Evolutionary conservation across 2,113 vertebrate genomes (phyloP), one percentile per base, ranked within the genome.

Genomic region (Phalacrocorax aristotelis): DNA sequence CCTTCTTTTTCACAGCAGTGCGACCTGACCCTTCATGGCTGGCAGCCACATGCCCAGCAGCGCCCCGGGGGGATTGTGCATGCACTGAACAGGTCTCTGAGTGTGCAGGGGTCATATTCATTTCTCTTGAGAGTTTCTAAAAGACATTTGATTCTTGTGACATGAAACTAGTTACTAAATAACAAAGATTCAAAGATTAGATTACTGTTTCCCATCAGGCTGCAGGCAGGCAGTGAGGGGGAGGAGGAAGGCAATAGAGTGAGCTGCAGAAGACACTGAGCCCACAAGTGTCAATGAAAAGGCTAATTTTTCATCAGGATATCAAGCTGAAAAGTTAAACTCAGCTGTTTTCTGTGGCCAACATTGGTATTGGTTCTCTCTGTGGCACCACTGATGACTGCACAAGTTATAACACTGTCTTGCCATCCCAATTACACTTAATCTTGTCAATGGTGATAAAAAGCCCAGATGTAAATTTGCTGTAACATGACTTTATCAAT

Each of bases 161-260:
- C 84, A 75, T 64, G 62, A 94, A 95, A 48, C 68, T 68, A 87
- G 95, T 97, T 97, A 97, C 58, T 96, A 90, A 98, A 96, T 93
- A 97, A 98, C 91, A 91, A 87, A 93, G 58, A 96, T 94, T 77
- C 58, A 78, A 89, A 94, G 92, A 87, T 93, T 62, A 54, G 40
- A 42, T 54, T 88, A 85, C 51, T 0, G 0, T 70, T 88, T 92
- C 86, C 93, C 75, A 83, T 38, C 18, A 71, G 69, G 15, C 52
- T 6, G 2, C 10, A 2, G 46, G 34, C 55, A 52, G 38, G 23
- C 36, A 4, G n/a, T 1, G 3, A 72, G 15, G 12, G 83, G 71
- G 77, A 61, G 76, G 65, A 79, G 34, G 34, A 86, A 81, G 19
- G 54, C 49, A 60, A 44, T 82, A 78, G 68, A 18, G 20, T 12